Evolutionary conservation across 2,888 invertebrate genomes (phyloP).

Genomic region (Eupithecia subfuscata): DNA sequence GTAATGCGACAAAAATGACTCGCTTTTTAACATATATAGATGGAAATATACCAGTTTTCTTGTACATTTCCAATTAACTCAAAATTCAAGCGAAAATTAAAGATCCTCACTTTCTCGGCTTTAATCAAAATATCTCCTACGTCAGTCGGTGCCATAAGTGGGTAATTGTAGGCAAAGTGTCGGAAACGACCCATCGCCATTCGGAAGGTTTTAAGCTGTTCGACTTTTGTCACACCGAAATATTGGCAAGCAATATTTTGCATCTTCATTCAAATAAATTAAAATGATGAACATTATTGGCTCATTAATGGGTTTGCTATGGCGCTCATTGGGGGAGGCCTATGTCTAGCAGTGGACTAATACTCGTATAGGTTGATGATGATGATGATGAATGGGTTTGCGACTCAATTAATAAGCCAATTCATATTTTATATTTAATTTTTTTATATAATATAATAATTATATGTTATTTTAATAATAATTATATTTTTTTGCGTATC

Average conservation of each 20-base stretch:
- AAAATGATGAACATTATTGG: neutral
- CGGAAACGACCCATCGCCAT: slow-evolving; percentile 62
- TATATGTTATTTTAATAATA: too few relatives aligned
- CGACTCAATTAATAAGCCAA: too few relatives aligned
- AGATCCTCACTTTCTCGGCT: slow-evolving; percentile 42
- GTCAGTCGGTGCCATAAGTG: slow-evolving; percentile 63
- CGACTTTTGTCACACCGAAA: slow-evolving; percentile 10
- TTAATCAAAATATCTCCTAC: slow-evolving; percentile 68
- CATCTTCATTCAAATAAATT: neutral
- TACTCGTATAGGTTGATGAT: too few relatives aligned
- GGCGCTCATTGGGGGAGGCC: too few relatives aligned
- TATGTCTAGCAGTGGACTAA: too few relatives aligned
- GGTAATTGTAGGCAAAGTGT: slow-evolving; percentile 75
- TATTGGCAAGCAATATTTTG: slow-evolving; percentile 1
- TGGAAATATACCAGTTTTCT: neutral
- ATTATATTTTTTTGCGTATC: too few relatives aligned
- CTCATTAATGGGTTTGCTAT: too few relatives aligned
- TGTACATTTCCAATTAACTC: slow-evolving; percentile 1
- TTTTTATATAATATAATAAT: too few relatives aligned
- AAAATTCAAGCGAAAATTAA: slow-evolving; percentile 26
- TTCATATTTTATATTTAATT: too few relatives aligned
- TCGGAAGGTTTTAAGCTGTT: slow-evolving; percentile 55
- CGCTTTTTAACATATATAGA: neutral
- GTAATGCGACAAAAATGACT: neutral
- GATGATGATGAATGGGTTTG: too few relatives aligned